Evolutionary conservation across 2,888 invertebrate species (phyloP), one percentile per base, ranked within the genome.

Genomic region (Torymus texanus): DNA sequence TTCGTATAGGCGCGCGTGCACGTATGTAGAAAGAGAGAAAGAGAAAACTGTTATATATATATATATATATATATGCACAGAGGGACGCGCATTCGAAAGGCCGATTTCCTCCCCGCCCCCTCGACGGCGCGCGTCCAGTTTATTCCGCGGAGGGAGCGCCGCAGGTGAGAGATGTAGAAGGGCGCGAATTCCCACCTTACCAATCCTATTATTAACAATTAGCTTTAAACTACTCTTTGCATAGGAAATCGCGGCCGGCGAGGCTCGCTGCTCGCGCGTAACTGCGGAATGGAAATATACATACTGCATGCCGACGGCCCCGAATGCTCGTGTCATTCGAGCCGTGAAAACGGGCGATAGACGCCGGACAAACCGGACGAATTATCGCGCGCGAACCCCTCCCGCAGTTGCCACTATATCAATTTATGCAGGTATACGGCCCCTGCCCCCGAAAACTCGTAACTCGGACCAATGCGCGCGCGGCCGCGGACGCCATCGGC

Each of bases 161-260:
- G 71, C 70, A 41, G 41, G 41, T 41, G 41, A 41, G 41, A 41
- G 41, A 41, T 41, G 41, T 71, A 75, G 82, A 61, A 18, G 56
- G 41, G 41, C 86, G 85, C 85, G 88, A 90, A 90, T 90, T 90
- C 89, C 90, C 90, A 90, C 90, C 89, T 90, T 89, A 89, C 90
- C 90, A 89, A 90, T 90, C 89, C 90, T 89, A 90, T 90, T 90
- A 90, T 90, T 90, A 90, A 90, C 90, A 90, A 90, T 90, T 90
- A 90, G 88, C 88, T 87, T 87, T 87, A 88, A 90, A 89, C 89
- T 89, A 89, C 89, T 90, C 89, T 90, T 89, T 90, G 90, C 90
- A 90, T 90, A 88, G 87, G 85, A 88, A 88, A 90, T 89, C 87
- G 87, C 86, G 61, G 21, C 12, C 3, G 55, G 63, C 62, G 13